Base-by-base conservation (phyloP, 1,140 invertebrate species). In the Drosophila insularis region DNA sequence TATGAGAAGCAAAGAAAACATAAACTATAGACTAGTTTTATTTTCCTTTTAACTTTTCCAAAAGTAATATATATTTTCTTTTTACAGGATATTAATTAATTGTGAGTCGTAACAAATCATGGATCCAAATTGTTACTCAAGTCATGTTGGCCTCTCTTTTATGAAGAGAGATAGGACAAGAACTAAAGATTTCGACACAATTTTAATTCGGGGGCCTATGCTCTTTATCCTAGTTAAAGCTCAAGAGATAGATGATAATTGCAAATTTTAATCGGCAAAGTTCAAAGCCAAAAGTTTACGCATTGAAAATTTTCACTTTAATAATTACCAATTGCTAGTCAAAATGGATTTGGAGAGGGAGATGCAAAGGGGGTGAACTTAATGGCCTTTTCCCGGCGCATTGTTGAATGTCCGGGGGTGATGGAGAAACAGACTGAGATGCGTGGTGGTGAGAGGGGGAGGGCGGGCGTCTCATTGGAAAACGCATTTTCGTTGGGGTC, bases 401-500 rank as follows among this genome's bases (percentile, higher is more conserved):
- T 77, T 87, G 66, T 71, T 68, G 63, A 39, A 43, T 54, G 43
- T 43, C 13, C 0, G 35, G 32, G 21, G 39, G 21, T 43, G 37
- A 7, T 43, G 31, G 23, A 32, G 11, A 1, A 50, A 32, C 13
- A 17, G 27, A 46, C 7, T 10, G 10, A 11, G 17, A 21, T 10
- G n/a, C n/a, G 8, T 8, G 17, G 17, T 50, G 55, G 35, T 56
- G 31, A 6, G 27, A 27, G 27, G 2, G 14, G 40, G 14, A 1
- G 17, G 60, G 21, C 43, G 35, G 23, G 35, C 11, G 56, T 14
- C n/a, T 23, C 43, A 60, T 68, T 68, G 74, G 68, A 78, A 85
- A 87, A 87, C 82, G 79, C 84, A 82, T 89, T 79, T 86, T 89
- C 72, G 79, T 75, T 71, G 73, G 72, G 74, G 84, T 87, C 82